phyloP scores from a whole-genome alignment of 2,888 invertebrate genomes.

The Alcis repandata region DNA sequence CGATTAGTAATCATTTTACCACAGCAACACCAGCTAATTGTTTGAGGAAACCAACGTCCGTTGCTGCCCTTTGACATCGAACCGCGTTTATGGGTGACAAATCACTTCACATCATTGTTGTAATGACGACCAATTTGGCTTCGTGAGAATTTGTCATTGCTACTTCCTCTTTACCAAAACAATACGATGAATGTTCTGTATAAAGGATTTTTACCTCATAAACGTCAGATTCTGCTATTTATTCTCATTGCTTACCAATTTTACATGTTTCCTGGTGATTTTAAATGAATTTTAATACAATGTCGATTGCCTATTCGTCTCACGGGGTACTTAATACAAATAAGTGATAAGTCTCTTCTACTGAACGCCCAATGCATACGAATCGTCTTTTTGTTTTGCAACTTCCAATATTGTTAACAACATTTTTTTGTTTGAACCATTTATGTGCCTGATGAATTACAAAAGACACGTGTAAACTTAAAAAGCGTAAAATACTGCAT shows the following conservation, averaged over 20 bases:
- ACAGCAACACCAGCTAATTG: constrained; percentile 43
- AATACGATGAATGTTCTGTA: constrained; percentile 3
- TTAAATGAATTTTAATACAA: constrained; percentile 44
- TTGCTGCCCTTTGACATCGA: constrained; percentile 65
- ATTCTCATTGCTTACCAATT: constrained; percentile 34
- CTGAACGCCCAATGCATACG: constrained; percentile 53
- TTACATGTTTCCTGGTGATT: constrained; percentile 40
- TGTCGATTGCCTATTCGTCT: constrained; percentile 54
- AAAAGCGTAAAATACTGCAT: constrained; percentile 34
- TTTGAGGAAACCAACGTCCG: constrained; percentile 70
- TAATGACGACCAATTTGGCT: constrained; percentile 60
- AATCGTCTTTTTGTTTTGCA: constrained; percentile 58
- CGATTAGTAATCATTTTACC: neutral
- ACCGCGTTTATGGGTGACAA: constrained; percentile 61
- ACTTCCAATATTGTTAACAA: constrained; percentile 50
- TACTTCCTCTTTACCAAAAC: constrained; percentile 23
- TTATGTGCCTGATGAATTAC: constrained; percentile 51
- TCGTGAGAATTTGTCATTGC: constrained; percentile 63
- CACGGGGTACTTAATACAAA: constrained; percentile 61
- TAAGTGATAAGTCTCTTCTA: constrained; percentile 53
- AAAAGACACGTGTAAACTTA: constrained; percentile 37
- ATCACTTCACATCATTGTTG: constrained; percentile 61
- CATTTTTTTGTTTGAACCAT: constrained; percentile 53
- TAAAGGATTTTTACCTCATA: constrained; percentile 22
- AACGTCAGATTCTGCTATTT: constrained; percentile 21